Evolutionary conservation across 2,113 vertebrate species (phyloP).

Genomic region (Pimephales promelas): DNA sequence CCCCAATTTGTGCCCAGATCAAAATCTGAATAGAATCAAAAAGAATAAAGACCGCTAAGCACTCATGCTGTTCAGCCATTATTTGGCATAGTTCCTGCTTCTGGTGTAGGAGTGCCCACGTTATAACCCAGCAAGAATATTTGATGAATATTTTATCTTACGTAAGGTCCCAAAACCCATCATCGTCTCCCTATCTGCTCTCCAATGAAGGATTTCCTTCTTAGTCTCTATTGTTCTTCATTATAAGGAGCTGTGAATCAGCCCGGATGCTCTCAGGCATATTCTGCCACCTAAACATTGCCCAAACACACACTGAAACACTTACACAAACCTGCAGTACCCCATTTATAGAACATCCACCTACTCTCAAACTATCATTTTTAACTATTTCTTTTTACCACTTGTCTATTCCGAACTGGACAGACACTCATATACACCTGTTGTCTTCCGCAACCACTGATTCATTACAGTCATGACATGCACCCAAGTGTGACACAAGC

Average conservation of each 20-base stretch:
- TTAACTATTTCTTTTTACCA: not conserved
- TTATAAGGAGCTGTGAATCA: slow-evolving; percentile 20
- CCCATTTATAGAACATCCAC: slow-evolving; percentile 29
- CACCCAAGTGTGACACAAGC: slow-evolving; percentile 40
- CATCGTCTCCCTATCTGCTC: not conserved
- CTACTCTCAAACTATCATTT: slow-evolving; percentile 12
- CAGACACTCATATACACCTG: slow-evolving; percentile 48
- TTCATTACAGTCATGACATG: slow-evolving; percentile 39
- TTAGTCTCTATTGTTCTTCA: slow-evolving; percentile 15
- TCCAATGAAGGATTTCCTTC: slow-evolving; percentile 26
- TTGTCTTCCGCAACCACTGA: slow-evolving; percentile 31
- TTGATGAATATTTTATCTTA: slow-evolving; percentile 35
- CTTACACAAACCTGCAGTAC: slow-evolving; percentile 9
- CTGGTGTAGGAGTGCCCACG: slow-evolving; percentile 22
- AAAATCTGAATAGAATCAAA: not conserved
- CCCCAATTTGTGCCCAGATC: not conserved
- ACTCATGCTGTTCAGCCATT: not conserved
- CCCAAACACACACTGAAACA: slow-evolving; percentile 13
- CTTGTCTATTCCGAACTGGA: not conserved
- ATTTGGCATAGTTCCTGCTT: slow-evolving; percentile 1
- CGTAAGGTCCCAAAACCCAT: slow-evolving; percentile 27
- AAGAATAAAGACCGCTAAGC: not conserved
- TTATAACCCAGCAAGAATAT: slow-evolving; percentile 23
- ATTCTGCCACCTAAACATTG: slow-evolving; percentile 22
- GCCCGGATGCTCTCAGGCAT: slow-evolving; percentile 36